A percentile compares a stretch with the other conserved stretches of the same genome.
phyloP scores from a whole-genome alignment of 2,888 invertebrate species.

The Morinoia aosen region DNA sequence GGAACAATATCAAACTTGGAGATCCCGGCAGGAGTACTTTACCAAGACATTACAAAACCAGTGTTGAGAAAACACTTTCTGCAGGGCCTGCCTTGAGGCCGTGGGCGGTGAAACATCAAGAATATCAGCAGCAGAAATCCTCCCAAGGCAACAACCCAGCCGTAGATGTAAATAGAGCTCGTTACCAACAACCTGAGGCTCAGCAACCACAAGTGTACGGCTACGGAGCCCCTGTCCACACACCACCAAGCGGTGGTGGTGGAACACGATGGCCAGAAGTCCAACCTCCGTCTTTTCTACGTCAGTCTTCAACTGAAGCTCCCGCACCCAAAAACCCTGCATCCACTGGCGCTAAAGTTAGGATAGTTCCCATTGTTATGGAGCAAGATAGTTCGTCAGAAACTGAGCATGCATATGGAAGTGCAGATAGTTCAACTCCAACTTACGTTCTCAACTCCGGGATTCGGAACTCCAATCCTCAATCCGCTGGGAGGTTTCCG shows the following conservation, averaged over 20 bases:
- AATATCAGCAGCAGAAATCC: conserved; percentile 33
- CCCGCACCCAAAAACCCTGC: conserved; percentile 47
- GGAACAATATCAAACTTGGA: background rate
- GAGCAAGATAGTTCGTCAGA: conserved; percentile 58
- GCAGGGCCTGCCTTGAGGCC: conserved; percentile 36
- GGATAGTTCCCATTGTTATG: conserved; percentile 66
- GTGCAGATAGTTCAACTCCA: background rate
- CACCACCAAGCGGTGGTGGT: background rate
- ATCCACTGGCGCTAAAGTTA: conserved; percentile 52
- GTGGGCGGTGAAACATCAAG: conserved; percentile 18
- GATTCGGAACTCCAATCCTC: background rate
- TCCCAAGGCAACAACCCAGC: background rate
- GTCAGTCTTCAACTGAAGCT: conserved; percentile 49
- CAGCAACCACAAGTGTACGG: background rate
- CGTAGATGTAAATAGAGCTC: conserved; percentile 39
- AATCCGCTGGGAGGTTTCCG: conserved; percentile 1
- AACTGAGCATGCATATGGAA: conserved; percentile 1
- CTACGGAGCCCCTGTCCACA: background rate
- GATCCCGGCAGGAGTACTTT: conserved; percentile 12
- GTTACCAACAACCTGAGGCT: background rate
- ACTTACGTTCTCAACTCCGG: background rate
- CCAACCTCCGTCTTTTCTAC: background rate
- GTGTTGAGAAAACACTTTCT: background rate
- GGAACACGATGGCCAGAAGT: conserved; percentile 40
- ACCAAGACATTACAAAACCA: background rate